These are phyloP conservation scores for Scartelaos histophorus DNA, from an alignment of 2,113 vertebrate genomes.

Conservation along the genomic window DNA sequence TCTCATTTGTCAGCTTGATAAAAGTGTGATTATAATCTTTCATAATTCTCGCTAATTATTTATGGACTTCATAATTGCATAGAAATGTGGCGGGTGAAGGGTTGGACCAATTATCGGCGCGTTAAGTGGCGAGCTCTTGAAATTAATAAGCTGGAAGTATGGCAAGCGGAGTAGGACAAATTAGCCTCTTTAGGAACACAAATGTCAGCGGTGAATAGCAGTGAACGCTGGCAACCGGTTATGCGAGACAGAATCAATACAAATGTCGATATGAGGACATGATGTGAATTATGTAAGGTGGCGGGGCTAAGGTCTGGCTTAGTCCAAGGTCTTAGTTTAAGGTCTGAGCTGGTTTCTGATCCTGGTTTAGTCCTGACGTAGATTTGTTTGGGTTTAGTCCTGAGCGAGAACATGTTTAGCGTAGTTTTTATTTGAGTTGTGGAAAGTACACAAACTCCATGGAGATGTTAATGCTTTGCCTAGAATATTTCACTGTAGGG, in stretches of 20 bases:
- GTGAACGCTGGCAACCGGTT: constrained; percentile 1
- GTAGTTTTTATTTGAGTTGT: background rate
- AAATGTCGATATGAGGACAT: constrained; percentile 9
- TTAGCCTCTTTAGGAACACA: constrained; percentile 2
- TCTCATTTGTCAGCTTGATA: background rate
- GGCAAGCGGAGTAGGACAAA: background rate
- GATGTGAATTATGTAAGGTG: background rate
- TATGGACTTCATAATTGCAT: background rate
- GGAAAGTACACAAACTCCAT: no score
- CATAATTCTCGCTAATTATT: background rate
- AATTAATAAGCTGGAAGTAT: background rate
- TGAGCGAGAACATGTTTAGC: no score
- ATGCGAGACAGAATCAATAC: constrained; percentile 1
- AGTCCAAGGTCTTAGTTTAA: background rate
- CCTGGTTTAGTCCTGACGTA: background rate
- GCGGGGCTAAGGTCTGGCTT: background rate
- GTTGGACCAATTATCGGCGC: background rate
- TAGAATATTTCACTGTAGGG: no score
- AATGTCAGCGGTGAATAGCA: background rate
- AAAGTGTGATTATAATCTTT: background rate
- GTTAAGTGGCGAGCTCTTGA: background rate
- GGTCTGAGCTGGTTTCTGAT: background rate
- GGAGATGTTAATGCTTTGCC: no score
- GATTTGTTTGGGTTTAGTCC: background rate
- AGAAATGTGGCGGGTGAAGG: background rate